Evolutionary conservation across 1,140 invertebrate species (phyloP), one percentile per base, ranked within the genome.

Genomic region (Frieseomelitta varia): DNA sequence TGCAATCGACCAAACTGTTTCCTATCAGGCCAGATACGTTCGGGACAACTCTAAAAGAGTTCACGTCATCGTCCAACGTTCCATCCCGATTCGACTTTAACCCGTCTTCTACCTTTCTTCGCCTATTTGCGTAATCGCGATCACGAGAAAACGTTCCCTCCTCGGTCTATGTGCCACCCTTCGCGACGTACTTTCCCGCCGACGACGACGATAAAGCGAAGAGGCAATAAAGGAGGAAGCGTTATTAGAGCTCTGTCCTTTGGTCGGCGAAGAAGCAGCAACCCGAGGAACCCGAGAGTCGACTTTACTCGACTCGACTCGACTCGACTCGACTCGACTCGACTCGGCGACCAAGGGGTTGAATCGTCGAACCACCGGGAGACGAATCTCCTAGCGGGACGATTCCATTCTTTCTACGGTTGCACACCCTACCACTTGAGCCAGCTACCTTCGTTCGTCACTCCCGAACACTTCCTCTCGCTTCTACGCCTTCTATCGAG

Each of bases 161-260:
- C 72, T 55, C 65, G 39, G 19, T 53, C 53, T 55, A n/a, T 61
- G n/a, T n/a, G 58, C 24, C 65, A 79, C 78, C 79, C 79, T 72
- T 27, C 72, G 67, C 81, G 55, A 55, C 73, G 69, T 72, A 78
- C 88, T 90, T 85, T 85, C 78, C 87, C 85, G 84, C 73, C 72
- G 0, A 24, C 21, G 11, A 58, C 84, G 79, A 39, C 67, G 81
- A 87, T 87, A 92, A 91, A 92, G 88, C 89, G 81, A 84, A 81
- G 84, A 91, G 88, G 90, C 90, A 91, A 92, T 92, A 91, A 92
- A 92, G 91, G 89, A 91, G 85, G 81, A 92, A 92, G 87, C 85
- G 90, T 91, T 90, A 92, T 92, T 91, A 92, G 90, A 90, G 87
- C 90, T 87, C 84, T 74, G 89, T 91, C 85, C 82, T 91, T 91